Conservation (phyloP, 2,797 vertebrate genomes). For the Forpus xanthops region DNA sequence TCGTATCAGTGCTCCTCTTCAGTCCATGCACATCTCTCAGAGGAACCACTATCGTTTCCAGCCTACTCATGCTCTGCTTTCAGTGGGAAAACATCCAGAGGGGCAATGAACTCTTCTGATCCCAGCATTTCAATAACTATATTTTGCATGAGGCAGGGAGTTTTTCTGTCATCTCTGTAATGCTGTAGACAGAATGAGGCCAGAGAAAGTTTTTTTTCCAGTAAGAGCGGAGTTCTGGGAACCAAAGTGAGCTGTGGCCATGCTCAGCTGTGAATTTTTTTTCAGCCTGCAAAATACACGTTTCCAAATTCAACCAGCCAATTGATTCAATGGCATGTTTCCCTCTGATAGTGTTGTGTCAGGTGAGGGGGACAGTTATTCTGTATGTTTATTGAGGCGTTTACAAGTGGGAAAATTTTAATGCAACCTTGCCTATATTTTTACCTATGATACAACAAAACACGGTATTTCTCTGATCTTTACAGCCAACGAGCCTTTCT, state of each 20-base stretch:
- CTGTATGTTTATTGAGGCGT: rapidly evolving
- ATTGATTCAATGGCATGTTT: not conserved
- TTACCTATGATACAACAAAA: not conserved
- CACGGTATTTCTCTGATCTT: not conserved
- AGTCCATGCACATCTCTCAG: not conserved
- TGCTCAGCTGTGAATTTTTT: not conserved
- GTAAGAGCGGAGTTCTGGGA: not conserved
- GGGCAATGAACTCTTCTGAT: not conserved
- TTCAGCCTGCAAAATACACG: not conserved
- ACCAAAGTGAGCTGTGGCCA: not conserved
- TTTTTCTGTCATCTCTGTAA: not conserved
- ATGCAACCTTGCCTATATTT: not conserved
- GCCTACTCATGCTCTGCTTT: not conserved
- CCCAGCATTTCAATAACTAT: not conserved
- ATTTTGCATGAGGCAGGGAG: not conserved
- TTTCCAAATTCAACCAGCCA: not conserved
- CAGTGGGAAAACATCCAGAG: not conserved
- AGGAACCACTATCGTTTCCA: not conserved
- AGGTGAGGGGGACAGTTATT: too few relatives aligned
- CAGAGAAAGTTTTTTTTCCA: not conserved
- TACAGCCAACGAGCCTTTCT: not conserved
- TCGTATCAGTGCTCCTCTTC: rapidly evolving
- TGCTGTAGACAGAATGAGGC: not conserved
- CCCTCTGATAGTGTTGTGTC: not conserved
- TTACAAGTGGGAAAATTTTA: not conserved